Percentiles rank a stretch among this genome's conserved stretches.
These are phyloP conservation scores for Microctonus brassicae DNA, from an alignment of 2,888 invertebrate species.

Conservation along the genomic window DNA sequence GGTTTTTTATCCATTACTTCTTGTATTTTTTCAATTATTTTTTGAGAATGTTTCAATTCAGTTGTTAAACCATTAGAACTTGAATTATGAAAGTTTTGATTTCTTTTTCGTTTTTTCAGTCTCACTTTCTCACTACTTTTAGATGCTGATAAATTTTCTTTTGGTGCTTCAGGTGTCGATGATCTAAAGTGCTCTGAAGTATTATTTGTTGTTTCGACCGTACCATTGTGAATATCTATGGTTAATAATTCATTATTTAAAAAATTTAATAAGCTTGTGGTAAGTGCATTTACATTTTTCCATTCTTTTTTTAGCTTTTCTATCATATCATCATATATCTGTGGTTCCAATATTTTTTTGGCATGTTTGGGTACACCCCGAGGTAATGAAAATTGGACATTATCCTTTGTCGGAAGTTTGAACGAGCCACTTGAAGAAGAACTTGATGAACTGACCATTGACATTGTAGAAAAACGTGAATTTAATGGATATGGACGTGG, in stretches of 20 bases:
- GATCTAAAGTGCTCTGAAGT: conserved; percentile 52
- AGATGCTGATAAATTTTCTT: conserved; percentile 71
- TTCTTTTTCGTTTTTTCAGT: conserved; percentile 69
- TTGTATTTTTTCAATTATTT: conserved; percentile 21
- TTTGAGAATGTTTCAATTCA: conserved; percentile 36
- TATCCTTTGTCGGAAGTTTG: conserved; percentile 38
- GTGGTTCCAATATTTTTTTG: conserved; percentile 41
- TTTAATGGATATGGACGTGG: conserved; percentile 51
- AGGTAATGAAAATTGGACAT: conserved; percentile 54
- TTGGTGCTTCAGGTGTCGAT: conserved; percentile 61
- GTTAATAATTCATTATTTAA: conserved; percentile 50
- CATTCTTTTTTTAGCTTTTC: conserved; percentile 58
- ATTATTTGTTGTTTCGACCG: conserved; percentile 52
- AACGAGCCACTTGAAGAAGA: conserved; percentile 62
- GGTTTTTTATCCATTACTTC: conserved; percentile 26
- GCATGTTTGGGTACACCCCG: conserved; percentile 55
- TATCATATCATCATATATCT: conserved; percentile 42
- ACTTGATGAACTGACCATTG: conserved; percentile 60
- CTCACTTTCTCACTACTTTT: conserved; percentile 72
- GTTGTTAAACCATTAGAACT: conserved; percentile 41
- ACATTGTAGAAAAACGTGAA: conserved; percentile 58
- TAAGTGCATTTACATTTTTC: conserved; percentile 57
- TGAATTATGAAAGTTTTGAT: conserved; percentile 41
- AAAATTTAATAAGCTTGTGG: conserved; percentile 51
- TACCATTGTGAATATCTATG: conserved; percentile 53